Conservation (phyloP, 2,888 invertebrate species). For the Baccha elongata region DNA sequence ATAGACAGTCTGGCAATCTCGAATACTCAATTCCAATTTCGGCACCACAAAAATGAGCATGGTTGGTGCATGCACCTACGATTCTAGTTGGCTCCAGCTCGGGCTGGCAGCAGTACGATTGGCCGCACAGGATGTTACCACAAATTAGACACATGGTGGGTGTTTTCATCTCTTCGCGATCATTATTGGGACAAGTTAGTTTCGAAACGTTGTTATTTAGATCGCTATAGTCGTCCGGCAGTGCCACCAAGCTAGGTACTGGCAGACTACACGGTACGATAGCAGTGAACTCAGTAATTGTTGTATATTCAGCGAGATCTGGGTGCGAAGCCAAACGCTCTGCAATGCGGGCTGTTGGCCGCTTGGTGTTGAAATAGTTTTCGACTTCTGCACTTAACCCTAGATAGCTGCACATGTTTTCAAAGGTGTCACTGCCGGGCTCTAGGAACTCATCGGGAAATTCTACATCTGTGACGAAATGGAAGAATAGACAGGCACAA, state of each 20-base stretch:
- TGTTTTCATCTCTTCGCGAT: conserved; percentile 94
- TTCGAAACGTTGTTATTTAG: conserved; percentile 96
- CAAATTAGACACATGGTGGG: conserved; percentile 99
- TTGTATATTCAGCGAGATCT: conserved; percentile 78
- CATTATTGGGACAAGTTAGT: conserved; percentile 96
- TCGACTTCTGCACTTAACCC: conserved; percentile 88
- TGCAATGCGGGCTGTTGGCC: conserved; percentile 85
- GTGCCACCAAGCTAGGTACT: conserved; percentile 88
- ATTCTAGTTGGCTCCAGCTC: conserved; percentile 88
- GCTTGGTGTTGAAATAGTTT: conserved; percentile 80
- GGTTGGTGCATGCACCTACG: conserved; percentile 97
- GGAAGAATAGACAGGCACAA: conserved; percentile 94
- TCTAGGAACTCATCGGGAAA: conserved; percentile 89
- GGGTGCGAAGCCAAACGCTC: conserved; percentile 83
- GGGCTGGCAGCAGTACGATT: conserved; percentile 98
- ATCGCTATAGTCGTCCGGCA: conserved; percentile 97
- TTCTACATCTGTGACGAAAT: conserved; percentile 94
- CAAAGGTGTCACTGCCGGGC: conserved; percentile 90
- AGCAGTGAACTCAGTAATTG: conserved; percentile 30
- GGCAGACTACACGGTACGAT: conserved; percentile 84
- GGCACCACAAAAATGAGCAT: conserved; percentile 94
- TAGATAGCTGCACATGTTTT: conserved; percentile 93
- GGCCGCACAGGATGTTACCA: conserved; percentile 97
- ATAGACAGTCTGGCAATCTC: conserved; percentile 97
- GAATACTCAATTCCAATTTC: conserved; percentile 96